phyloP scores from a whole-genome alignment of 1,140 invertebrate species.

The Drosophila mayri region DNA sequence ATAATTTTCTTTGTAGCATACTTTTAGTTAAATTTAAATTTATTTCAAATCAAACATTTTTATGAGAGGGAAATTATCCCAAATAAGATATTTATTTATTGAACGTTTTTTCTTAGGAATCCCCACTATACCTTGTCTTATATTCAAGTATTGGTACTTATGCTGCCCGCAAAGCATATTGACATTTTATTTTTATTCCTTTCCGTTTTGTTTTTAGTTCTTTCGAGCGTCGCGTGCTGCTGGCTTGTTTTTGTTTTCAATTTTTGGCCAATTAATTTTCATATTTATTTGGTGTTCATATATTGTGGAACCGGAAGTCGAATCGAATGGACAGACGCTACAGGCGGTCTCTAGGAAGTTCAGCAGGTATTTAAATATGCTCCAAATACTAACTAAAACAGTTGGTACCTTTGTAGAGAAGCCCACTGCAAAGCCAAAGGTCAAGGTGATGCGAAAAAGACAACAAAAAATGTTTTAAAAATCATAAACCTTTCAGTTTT shows the following conservation, averaged over 20 bases:
- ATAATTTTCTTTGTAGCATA: too few relatives aligned
- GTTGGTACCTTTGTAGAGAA: slow-evolving; percentile 23
- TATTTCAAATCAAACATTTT: too few relatives aligned
- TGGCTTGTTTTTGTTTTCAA: slow-evolving; percentile 42
- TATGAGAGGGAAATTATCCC: not conserved
- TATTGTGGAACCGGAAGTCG: slow-evolving; percentile 14
- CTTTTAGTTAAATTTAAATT: too few relatives aligned
- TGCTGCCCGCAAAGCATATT: slow-evolving; percentile 38
- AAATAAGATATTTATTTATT: not conserved
- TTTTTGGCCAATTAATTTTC: slow-evolving; percentile 33
- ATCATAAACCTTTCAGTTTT: slow-evolving; percentile 14
- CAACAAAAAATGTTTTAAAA: not conserved
- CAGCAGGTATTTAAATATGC: slow-evolving; percentile 53
- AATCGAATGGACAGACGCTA: slow-evolving; percentile 54
- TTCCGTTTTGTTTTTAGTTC: slow-evolving; percentile 69
- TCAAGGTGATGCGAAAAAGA: slow-evolving; percentile 36
- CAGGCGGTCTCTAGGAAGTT: slow-evolving; percentile 24
- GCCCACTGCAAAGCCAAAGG: slow-evolving; percentile 29
- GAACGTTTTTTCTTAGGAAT: accelerated
- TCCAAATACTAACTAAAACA: not conserved
- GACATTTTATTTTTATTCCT: slow-evolving; percentile 41
- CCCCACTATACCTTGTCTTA: not conserved
- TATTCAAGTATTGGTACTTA: slow-evolving; percentile 22
- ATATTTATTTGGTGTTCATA: slow-evolving; percentile 2
- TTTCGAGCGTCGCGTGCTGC: slow-evolving; percentile 61